Evolutionary conservation across 2,797 vertebrate species (phyloP), one percentile per base, ranked within the genome.

Genomic region (Gymnothorax javanicus): DNA sequence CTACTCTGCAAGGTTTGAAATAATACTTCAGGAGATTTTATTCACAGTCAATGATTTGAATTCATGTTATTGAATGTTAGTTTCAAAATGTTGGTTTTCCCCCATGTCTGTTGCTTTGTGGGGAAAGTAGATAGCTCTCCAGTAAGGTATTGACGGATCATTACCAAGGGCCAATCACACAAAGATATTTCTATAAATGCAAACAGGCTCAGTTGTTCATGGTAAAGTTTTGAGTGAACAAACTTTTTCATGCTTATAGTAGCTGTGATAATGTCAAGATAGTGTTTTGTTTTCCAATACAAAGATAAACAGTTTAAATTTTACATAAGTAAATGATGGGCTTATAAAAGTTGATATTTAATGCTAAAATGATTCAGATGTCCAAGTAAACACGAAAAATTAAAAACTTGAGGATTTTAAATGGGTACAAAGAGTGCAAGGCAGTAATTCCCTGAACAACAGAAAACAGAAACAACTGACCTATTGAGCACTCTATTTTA

Each of bases 121-220:
- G 82, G 77, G 79, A 83, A 88, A 89, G 96, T 96, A 95, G 17
- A 64, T 89, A 88, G 92, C 57, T 58, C 92, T 94, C 95, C 94
- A 94, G 95, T 94, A 94, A 94, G 94, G 92, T 95, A 95, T 96
- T 93, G 95, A 96, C 95, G 50, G 58, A 82, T 82, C 81, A 82
- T 58, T 82, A 82, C 54, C 81, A 23, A 58, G 25, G 23, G 54
- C 4, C 50, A 52, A 1, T 12, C 81, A n/a, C 56, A 64, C 15
- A 82, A 9, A 82, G n/a, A 82, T 56, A 57, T 58, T 25, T 58
- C 23, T 56, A 58, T 82, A 57, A 82, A 57, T 58, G 58, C n/a
- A 6, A 11, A 82, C 57, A n/a, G 9, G 50, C 56, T 82, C 56
- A 23, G 7, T 5, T 20, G n/a, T 60, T 33, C 20, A 27, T 33